These are phyloP conservation scores for Yponomeuta plumbellus DNA, from an alignment of 2,888 invertebrate genomes.

Conservation along the genomic window DNA sequence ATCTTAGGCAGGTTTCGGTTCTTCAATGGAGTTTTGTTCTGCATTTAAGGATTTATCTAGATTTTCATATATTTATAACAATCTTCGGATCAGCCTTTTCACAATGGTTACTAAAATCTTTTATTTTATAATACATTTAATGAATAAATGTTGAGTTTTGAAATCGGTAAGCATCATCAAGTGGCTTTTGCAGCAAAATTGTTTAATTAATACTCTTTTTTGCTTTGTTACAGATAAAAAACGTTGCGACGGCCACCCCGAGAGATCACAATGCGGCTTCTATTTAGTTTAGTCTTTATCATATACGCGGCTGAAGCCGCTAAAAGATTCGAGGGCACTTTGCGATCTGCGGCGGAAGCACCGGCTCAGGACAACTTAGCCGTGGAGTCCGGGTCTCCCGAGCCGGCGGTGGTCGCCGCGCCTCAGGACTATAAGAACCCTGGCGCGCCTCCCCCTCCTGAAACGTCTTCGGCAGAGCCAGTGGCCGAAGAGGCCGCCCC, in stretches of 20 bases:
- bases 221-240: slow-evolving; percentile 66
- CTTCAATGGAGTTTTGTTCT: too few relatives aligned
- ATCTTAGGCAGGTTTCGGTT: background rate
- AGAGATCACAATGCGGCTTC: slow-evolving; percentile 62
- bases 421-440: slow-evolving; percentile 65
- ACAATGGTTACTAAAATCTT: too few relatives aligned
- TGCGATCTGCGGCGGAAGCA: slow-evolving; percentile 67
- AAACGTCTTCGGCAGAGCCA: slow-evolving; percentile 31
- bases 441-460: slow-evolving; percentile 49
- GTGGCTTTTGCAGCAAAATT: too few relatives aligned
- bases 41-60: too few relatives aligned
- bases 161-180: too few relatives aligned
- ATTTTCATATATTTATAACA: too few relatives aligned
- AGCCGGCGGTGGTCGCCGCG: slow-evolving; percentile 62
- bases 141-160: too few relatives aligned
- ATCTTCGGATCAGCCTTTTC: too few relatives aligned
- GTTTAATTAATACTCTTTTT: background rate
- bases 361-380: slow-evolving; percentile 70
- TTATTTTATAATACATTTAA: too few relatives aligned
- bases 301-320: slow-evolving; percentile 64
- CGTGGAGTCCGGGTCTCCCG: slow-evolving; percentile 62
- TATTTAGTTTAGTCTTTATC: slow-evolving; percentile 64
- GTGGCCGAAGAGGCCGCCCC: slow-evolving; percentile 35
- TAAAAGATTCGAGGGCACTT: slow-evolving; percentile 67
- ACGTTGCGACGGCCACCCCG: slow-evolving; percentile 64